Evolutionary conservation across 2,113 vertebrate genomes (phyloP).

Genomic region (Menura novaehollandiae): DNA sequence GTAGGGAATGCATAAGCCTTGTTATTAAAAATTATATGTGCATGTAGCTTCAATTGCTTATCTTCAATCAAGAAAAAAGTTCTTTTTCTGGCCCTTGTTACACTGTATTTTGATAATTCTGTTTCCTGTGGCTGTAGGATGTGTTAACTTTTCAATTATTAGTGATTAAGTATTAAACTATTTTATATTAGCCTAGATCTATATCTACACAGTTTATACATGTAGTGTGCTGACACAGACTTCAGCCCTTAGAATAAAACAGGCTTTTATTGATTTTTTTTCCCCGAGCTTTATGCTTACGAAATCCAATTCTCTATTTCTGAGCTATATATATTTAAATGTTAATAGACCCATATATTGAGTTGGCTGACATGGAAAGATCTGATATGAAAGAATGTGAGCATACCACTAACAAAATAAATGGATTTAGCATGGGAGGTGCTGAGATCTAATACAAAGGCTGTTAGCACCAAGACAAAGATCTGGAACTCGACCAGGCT

Average conservation of each 20-base stretch:
- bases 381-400: neutral
- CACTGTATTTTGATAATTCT: neutral
- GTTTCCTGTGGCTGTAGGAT: neutral
- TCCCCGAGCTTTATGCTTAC: neutral
- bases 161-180: slow-evolving; percentile 36
- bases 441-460: neutral
- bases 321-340: neutral
- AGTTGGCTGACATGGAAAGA: neutral
- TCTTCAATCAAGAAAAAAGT: neutral
- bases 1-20: neutral
- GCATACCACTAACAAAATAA: neutral
- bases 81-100: slow-evolving; percentile 3
- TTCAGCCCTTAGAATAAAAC: neutral
- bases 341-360: neutral
- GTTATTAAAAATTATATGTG: neutral
- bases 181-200: neutral
- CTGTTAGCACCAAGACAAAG: neutral
- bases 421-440: neutral
- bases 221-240: neutral
- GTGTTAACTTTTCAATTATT: slow-evolving; percentile 35
- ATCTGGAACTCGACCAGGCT: neutral
- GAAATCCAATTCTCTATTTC: neutral
- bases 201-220: neutral
- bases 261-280: neutral
- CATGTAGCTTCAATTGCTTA: neutral